A percentile compares a stretch with the other conserved stretches of the same genome.
phyloP scores from a whole-genome alignment of 2,113 vertebrate genomes.

The Xiphias gladius region DNA sequence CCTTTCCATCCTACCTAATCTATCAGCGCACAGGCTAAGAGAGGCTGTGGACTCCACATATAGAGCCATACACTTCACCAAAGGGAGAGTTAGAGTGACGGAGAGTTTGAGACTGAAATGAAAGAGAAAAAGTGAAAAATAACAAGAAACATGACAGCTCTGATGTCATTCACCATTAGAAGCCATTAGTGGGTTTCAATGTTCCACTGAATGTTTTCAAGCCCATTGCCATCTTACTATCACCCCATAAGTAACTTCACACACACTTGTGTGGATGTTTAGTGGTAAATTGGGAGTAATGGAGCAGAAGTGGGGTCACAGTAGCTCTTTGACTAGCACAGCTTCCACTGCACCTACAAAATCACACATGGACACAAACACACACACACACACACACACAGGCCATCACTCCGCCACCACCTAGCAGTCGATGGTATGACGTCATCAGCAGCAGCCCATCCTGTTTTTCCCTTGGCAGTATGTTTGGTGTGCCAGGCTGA shows the following conservation, averaged over 20 bases:
- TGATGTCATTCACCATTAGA: slow-evolving; percentile 74
- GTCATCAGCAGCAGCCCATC: slow-evolving; percentile 55
- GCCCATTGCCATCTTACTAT: slow-evolving; percentile 71
- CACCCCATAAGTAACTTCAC: slow-evolving; percentile 70
- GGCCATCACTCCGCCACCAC: slow-evolving; percentile 49
- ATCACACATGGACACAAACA: neutral
- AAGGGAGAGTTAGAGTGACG: slow-evolving; percentile 30
- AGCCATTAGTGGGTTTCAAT: slow-evolving; percentile 72
- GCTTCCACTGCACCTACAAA: slow-evolving; percentile 10
- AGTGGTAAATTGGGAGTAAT: slow-evolving; percentile 57
- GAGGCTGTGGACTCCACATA: slow-evolving; percentile 21
- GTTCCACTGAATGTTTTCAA: slow-evolving; percentile 66
- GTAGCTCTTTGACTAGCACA: slow-evolving; percentile 52
- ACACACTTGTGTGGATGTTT: slow-evolving; percentile 61
- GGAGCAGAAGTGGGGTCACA: slow-evolving; percentile 56
- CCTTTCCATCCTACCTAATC: slow-evolving; percentile 42
- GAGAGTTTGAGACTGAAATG: slow-evolving; percentile 26
- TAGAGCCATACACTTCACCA: slow-evolving; percentile 5
- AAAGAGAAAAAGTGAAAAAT: slow-evolving; percentile 63
- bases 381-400: neutral
- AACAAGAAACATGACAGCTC: slow-evolving; percentile 66
- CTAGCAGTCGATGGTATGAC: slow-evolving; percentile 34
- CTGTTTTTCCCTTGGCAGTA: slow-evolving; percentile 68
- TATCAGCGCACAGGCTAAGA: slow-evolving; percentile 18
- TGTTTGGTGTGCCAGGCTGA: slow-evolving; percentile 43